phyloP scores from a whole-genome alignment of 2,113 vertebrate genomes.

The Triplophysa rosa region DNA sequence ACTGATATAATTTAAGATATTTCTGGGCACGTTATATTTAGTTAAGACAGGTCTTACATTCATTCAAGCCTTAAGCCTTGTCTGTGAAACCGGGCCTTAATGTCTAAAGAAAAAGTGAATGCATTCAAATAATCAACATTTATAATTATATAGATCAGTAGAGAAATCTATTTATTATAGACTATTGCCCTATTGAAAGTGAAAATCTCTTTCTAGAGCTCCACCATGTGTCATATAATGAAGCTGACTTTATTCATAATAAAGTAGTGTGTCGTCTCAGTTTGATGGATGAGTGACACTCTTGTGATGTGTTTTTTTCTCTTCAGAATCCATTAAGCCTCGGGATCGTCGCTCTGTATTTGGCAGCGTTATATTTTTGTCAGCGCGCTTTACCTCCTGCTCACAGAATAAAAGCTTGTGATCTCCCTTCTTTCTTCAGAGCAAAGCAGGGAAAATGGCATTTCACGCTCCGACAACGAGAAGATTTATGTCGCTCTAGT shows the following conservation, averaged over 20 bases:
- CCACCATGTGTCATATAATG: neutral
- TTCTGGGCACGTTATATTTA: no score
- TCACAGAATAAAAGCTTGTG: slow-evolving; percentile 40
- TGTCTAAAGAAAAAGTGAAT: no score
- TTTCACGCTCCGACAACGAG: slow-evolving; percentile 20
- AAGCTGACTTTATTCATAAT: slow-evolving; percentile 6
- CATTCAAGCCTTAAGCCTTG: no score
- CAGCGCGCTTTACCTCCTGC: slow-evolving; percentile 27
- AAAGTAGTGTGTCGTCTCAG: slow-evolving; percentile 1
- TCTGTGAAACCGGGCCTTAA: no score
- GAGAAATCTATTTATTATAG: no score
- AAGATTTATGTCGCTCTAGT: slow-evolving; percentile 19
- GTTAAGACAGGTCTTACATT: no score
- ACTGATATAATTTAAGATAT: no score
- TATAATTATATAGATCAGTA: no score
- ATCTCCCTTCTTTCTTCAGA: slow-evolving; percentile 27
- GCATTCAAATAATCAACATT: no score
- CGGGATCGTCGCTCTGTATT: slow-evolving; percentile 15
- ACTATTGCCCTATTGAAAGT: neutral
- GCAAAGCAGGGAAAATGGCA: slow-evolving; percentile 14
- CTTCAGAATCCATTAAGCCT: slow-evolving; percentile 13
- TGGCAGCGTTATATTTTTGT: slow-evolving; percentile 16
- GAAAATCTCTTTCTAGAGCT: neutral
- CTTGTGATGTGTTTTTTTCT: slow-evolving; percentile 14
- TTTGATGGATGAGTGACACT: slow-evolving; percentile 12